Base-by-base conservation (phyloP, 2,888 invertebrate genomes). In the Eupithecia subumbrata region DNA sequence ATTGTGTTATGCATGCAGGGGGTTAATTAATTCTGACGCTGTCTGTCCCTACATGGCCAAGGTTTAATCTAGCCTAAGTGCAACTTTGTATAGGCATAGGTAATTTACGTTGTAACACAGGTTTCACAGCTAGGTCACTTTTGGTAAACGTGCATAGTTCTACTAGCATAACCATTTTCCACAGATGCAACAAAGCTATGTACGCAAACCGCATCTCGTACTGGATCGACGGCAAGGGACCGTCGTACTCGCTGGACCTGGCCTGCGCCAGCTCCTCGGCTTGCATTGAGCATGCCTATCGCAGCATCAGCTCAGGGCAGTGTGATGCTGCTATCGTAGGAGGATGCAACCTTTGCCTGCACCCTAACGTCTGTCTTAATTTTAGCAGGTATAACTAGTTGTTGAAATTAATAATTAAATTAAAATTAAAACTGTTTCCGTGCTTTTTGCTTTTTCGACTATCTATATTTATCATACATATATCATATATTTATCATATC, bases 271-370 rank as follows among this genome's bases (percentile, higher is more conserved):
- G 90, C 43, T 87, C 88, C 2, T 84, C 83, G 78, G 85, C 85
- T 0, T 87, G 86, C 37, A 45, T 90, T 0, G 88, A 90, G 43
- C 84, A 88, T n/a, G 90, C 90, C 0, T 89, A 85, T 73, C 76
- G 81, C 1, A 82, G 84, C 60, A 88, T 91, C 25, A 84, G 83
- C 18, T 82, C 81, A 0, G 90, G 90, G 0, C 84, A 86, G 9
- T 89, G 90, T 66, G 90, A 90, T 1, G 85, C 89, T 0, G 96
- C 96, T 5, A 91, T 96, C 52, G 96, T 96, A 1, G 96, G 95
- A 0, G 96, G 96, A 2, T 92, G 94, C 66, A 96, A 95, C 79
- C 84, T 96, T 12, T 95, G 95, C 79, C 86, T 96, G 77, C 95
- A 95, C 73, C 96, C 96, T 5, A 78, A 80, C 37, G 78, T 86